A percentile compares a stretch with the other conserved stretches of the same genome.
These are phyloP conservation scores for Psittacula derbiana DNA, from an alignment of 2,797 vertebrate species.

Conservation along the genomic window DNA sequence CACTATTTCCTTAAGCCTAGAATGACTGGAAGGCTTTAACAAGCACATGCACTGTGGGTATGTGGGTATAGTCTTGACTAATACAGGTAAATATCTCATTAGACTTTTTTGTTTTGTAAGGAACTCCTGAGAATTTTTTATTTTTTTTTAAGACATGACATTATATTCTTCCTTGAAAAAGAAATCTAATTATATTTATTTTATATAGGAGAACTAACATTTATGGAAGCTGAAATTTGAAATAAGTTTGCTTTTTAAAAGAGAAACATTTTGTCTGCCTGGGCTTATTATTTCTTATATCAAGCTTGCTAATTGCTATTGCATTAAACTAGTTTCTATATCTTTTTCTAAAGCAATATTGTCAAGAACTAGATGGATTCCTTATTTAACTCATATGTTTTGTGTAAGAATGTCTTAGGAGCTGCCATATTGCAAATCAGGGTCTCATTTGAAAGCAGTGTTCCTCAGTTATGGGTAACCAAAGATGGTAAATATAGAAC, in stretches of 20 bases:
- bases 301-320: background rate
- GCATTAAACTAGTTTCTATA: background rate
- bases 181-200: constrained; percentile 55
- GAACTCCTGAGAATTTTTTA: background rate
- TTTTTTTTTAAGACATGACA: background rate
- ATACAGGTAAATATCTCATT: constrained; percentile 73
- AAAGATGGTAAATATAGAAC: background rate
- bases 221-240: constrained; percentile 31
- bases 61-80: constrained; percentile 67
- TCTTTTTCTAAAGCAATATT: background rate
- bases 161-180: constrained; percentile 35
- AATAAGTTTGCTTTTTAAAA: constrained; percentile 42
- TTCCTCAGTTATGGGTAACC: background rate
- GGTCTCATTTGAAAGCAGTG: background rate
- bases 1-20: constrained; percentile 81
- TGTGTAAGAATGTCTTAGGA: constrained; percentile 13
- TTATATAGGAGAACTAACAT: constrained; percentile 24
- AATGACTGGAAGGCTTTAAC: constrained; percentile 79
- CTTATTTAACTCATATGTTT: background rate
- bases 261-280: background rate
- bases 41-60: constrained; percentile 75
- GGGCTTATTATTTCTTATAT: background rate
- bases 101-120: constrained; percentile 60
- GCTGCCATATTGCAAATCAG: constrained; percentile 29
- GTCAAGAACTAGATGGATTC: background rate